These are phyloP conservation scores for Paramormyrops hopkinsi DNA, from an alignment of 2,797 vertebrate genomes.

Conservation along the genomic window DNA sequence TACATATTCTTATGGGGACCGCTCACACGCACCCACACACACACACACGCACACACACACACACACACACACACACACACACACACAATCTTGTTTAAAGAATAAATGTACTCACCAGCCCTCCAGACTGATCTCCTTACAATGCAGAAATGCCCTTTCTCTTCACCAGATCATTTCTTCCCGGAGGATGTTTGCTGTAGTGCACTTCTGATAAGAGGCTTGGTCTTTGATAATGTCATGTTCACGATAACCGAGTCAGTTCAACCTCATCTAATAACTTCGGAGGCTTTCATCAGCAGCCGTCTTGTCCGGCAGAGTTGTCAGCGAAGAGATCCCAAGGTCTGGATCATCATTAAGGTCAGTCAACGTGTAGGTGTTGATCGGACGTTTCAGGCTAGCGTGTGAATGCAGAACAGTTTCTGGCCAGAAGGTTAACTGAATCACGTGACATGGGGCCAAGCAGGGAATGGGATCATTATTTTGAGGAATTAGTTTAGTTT, in stretches of 20 bases:
- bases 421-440: not conserved
- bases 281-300: not conserved
- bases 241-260: not conserved
- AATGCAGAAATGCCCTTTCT: not conserved
- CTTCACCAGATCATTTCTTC: not conserved
- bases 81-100: not conserved
- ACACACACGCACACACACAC: not conserved
- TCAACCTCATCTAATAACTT: not conserved
- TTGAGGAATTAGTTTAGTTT: not conserved
- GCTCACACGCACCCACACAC: no score
- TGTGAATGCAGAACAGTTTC: not conserved
- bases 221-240: not conserved
- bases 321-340: not conserved
- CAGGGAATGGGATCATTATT: not conserved
- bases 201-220: slow-evolving; percentile 3
- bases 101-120: not conserved
- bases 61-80: not conserved
- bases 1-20: no score
- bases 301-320: not conserved
- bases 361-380: not conserved
- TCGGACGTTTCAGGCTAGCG: not conserved
- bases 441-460: not conserved
- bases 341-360: not conserved
- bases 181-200: not conserved
- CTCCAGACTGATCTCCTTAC: not conserved